Conservation (phyloP, 2,797 vertebrate species). For the Acropternis orthonyx region DNA sequence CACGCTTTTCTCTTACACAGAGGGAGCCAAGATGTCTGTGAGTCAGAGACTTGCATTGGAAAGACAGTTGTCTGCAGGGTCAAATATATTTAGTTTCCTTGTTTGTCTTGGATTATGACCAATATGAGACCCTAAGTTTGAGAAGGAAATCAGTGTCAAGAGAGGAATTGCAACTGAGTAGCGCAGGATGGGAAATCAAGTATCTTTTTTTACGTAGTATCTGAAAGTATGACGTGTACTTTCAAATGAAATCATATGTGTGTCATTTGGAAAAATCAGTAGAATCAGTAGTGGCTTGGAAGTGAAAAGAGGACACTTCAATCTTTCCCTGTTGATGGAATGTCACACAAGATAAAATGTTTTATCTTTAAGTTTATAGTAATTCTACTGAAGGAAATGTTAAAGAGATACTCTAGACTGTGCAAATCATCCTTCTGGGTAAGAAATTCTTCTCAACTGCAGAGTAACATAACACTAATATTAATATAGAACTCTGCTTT, state of each 20-base stretch:
- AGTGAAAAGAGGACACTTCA: not conserved
- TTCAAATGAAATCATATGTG: not conserved
- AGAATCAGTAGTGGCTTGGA: not conserved
- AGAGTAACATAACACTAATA: not conserved
- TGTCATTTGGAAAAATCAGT: not conserved
- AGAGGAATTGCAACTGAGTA: not conserved
- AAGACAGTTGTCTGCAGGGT: not conserved
- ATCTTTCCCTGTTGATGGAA: not conserved
- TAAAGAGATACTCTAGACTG: not conserved
- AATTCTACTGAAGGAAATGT: not conserved
- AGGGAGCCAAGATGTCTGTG: not conserved
- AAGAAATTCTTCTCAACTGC: not conserved
- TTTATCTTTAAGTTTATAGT: not conserved
- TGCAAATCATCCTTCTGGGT: not conserved
- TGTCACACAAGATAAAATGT: not conserved
- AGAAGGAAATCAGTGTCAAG: not conserved
- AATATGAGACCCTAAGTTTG: not conserved
- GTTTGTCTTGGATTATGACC: not conserved
- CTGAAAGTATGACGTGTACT: not conserved
- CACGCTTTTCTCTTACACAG: not conserved
- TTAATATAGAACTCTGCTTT: not conserved
- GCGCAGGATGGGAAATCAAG: not conserved
- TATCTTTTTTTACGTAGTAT: not conserved
- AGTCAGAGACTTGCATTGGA: not conserved
- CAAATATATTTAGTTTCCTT: not conserved